Conservation (phyloP, 2,113 vertebrate species). For the Diphyllodes magnificus region DNA sequence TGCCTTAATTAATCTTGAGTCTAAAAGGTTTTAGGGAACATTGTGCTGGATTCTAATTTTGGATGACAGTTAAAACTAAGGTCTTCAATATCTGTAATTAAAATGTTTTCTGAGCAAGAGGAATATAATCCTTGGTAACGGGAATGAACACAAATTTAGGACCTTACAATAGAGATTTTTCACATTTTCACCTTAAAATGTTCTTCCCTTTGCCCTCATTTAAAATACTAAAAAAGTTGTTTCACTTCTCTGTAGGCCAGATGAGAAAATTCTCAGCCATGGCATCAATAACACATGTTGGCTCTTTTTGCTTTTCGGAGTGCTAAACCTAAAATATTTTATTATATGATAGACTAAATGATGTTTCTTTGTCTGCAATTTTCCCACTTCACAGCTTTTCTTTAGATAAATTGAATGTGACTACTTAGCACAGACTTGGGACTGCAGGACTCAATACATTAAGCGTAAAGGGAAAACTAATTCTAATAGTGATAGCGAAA, state of each 20-base stretch:
- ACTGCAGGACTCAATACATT: background rate
- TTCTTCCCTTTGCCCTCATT: background rate
- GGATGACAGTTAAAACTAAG: slow-evolving; percentile 20
- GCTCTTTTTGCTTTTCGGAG: background rate
- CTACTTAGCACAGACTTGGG: background rate
- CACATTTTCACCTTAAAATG: background rate
- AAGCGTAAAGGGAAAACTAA: background rate
- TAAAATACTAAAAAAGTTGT: background rate
- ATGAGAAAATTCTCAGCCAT: background rate
- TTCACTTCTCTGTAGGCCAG: background rate
- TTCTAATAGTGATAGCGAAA: background rate
- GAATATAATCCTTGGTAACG: background rate
- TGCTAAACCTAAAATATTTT: background rate
- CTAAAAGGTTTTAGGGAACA: background rate
- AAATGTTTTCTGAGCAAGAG: background rate
- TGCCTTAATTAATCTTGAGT: background rate
- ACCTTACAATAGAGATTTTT: background rate
- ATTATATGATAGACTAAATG: background rate
- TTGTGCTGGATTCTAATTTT: slow-evolving; percentile 5
- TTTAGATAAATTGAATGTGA: background rate
- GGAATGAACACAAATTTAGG: slow-evolving; percentile 2
- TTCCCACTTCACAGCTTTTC: background rate
- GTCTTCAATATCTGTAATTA: slow-evolving; percentile 25
- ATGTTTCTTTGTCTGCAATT: background rate
- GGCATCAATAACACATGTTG: background rate